A percentile compares a stretch with the other conserved stretches of the same genome.
These are phyloP conservation scores for Petaurus breviceps DNA, from an alignment of 2,113 vertebrate genomes.

Conservation along the genomic window DNA sequence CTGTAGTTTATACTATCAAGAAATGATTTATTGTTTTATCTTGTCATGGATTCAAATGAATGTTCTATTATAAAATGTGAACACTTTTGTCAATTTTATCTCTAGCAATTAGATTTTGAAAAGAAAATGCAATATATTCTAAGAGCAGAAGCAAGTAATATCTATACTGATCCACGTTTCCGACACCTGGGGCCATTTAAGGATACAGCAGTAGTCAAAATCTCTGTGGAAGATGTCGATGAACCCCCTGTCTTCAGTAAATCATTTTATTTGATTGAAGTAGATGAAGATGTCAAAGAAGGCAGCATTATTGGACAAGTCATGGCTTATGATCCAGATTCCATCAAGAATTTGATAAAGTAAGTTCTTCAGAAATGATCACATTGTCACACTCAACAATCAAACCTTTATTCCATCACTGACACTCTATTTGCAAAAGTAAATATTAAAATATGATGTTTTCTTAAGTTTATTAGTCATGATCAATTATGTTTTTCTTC, in stretches of 20 bases:
- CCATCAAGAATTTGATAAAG: slow-evolving; percentile 91
- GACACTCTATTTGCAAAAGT: not conserved
- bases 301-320: slow-evolving; percentile 94
- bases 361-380: slow-evolving; percentile 79
- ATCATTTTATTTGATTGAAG: slow-evolving; percentile 93
- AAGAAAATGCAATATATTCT: slow-evolving; percentile 91
- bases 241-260: slow-evolving; percentile 94
- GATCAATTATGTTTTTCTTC: not conserved
- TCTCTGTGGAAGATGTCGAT: slow-evolving; percentile 92
- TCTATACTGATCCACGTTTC: slow-evolving; percentile 92
- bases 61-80: slow-evolving; percentile 32
- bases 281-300: slow-evolving; percentile 93
- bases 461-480: not conserved
- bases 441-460: not conserved
- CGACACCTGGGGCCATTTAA: slow-evolving; percentile 93
- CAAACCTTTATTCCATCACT: not conserved
- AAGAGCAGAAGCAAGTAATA: slow-evolving; percentile 94
- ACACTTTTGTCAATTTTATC: slow-evolving; percentile 68
- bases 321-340: slow-evolving; percentile 93
- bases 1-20: not conserved
- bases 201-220: slow-evolving; percentile 92
- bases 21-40: not conserved
- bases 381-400: not conserved
- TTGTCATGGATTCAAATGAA: not conserved
- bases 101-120: slow-evolving; percentile 95